Conservation (phyloP, 1,140 invertebrate species). For the Semibalanus balanoides region DNA sequence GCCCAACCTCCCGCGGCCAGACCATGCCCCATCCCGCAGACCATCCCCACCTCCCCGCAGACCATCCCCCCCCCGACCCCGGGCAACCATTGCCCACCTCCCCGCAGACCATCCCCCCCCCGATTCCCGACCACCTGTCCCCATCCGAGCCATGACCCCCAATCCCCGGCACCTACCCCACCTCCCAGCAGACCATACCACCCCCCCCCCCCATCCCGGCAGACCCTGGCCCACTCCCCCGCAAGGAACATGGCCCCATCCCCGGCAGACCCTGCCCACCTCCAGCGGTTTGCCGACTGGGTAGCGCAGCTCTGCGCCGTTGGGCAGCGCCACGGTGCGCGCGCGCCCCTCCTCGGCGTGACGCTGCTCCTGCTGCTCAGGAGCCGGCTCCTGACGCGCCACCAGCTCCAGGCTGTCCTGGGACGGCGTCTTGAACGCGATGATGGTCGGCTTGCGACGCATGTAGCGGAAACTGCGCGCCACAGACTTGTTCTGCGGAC, state of each 20-base stretch:
- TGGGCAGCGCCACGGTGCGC: not conserved
- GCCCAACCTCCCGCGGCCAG: too few relatives aligned
- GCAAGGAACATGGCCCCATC: not conserved
- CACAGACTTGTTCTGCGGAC: constrained; percentile 48
- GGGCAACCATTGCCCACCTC: too few relatives aligned
- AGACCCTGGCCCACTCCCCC: too few relatives aligned
- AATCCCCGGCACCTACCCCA: too few relatives aligned
- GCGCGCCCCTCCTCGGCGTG: not conserved
- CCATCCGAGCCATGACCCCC: too few relatives aligned
- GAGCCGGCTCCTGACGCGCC: not conserved
- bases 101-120: too few relatives aligned
- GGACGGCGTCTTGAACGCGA: constrained; percentile 25
- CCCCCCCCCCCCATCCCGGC: too few relatives aligned
- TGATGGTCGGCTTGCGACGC: constrained; percentile 70
- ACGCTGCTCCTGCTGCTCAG: not conserved
- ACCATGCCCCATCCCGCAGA: too few relatives aligned
- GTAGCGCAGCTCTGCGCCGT: not conserved
- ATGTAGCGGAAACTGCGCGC: constrained; percentile 72
- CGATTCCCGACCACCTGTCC: too few relatives aligned
- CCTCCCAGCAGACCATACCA: too few relatives aligned
- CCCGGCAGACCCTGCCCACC: not conserved
- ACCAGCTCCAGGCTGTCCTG: not conserved
- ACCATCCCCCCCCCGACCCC: too few relatives aligned
- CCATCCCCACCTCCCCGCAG: too few relatives aligned
- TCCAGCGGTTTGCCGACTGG: not conserved